These are phyloP conservation scores for Apostichopus leukothele DNA, from an alignment of 53 echinoderm and acorn worm genomes.

Conservation along the genomic window DNA sequence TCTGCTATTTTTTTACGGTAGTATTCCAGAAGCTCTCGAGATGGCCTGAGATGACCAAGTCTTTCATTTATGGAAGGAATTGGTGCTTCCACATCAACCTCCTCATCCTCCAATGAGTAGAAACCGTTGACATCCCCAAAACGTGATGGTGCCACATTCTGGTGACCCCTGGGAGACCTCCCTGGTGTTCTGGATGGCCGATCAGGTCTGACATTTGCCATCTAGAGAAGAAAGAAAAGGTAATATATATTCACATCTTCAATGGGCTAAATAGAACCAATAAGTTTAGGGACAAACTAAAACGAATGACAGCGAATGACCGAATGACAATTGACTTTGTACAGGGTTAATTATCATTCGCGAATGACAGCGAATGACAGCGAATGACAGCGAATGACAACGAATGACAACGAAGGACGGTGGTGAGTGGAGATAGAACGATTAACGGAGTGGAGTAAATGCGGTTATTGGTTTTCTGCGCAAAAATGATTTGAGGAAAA, in stretches of 20 bases:
- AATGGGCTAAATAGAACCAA: neutral
- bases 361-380: too few species aligned
- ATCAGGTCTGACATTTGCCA: slow-evolving; percentile 5
- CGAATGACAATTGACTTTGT: too few species aligned
- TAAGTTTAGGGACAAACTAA: too few species aligned
- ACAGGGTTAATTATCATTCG: too few species aligned
- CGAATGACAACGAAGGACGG: too few species aligned
- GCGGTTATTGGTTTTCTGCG: too few species aligned
- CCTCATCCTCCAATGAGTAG: slow-evolving; percentile 36
- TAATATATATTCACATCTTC: neutral
- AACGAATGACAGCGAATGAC: too few species aligned
- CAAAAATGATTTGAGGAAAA: too few species aligned
- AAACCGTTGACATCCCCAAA: neutral
- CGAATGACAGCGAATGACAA: too few species aligned
- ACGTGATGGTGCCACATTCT: neutral
- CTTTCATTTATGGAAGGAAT: slow-evolving; percentile 94
- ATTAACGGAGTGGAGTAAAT: too few species aligned
- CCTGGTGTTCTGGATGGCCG: slow-evolving; percentile 4
- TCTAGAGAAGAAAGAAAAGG: neutral
- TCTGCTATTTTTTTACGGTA: slow-evolving; percentile 97
- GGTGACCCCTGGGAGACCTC: neutral
- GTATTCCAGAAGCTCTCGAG: slow-evolving; percentile 94
- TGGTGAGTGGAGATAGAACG: too few species aligned
- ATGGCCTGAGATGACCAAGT: slow-evolving; percentile 88
- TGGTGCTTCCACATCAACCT: slow-evolving; percentile 46